Evolutionary conservation across 2,888 invertebrate species (phyloP), one percentile per base, ranked within the genome.

Genomic region (Zygaena filipendulae): DNA sequence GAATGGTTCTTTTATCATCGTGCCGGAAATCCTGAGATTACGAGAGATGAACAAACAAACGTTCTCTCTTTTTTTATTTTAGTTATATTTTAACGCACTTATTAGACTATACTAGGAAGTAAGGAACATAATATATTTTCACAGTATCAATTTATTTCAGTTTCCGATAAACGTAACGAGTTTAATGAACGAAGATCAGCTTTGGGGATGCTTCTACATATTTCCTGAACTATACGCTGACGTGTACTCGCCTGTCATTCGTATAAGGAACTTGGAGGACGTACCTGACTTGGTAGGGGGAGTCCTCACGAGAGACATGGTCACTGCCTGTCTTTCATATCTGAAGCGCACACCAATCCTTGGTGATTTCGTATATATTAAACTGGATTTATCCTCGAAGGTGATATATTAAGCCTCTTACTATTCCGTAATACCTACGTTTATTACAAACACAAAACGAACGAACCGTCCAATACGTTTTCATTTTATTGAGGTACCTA

Each of bases 301-400:
- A 1, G 52, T 79, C 7, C 60, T 86, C 8, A 82, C 82, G 0
- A 69, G 79, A 33, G 77, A 83, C 32, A 56, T 82, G 45, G 69
- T 85, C 33, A 67, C 81, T 9, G 58, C 69, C 4, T 72, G 79
- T 38, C 72, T 83, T 9, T 70, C 74, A 3, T 83, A 82, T 45
- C 56, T 85, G 20, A 81, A 74, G 33, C 64, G 72, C 22, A 72
- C 74, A 1, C 85, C 85, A 0, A 80, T 82, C 36, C 59, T 77
- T 13, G 69, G 72, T 23, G 77, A 81, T 45, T 82, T 59, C 30
- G 81, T 81, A 27, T 70, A 79, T 33, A 82, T 82, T 30, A 86
- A 85, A 66, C 74, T 83, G 38, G 51, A 82, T 42, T 50, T 84
- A 13, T 56, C 66, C 5, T 43, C 51, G 13, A 72, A 72, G 67